These are phyloP conservation scores for Pseudomyrmex sp. DNA, from an alignment of 1,140 invertebrate species.

Conservation along the genomic window DNA sequence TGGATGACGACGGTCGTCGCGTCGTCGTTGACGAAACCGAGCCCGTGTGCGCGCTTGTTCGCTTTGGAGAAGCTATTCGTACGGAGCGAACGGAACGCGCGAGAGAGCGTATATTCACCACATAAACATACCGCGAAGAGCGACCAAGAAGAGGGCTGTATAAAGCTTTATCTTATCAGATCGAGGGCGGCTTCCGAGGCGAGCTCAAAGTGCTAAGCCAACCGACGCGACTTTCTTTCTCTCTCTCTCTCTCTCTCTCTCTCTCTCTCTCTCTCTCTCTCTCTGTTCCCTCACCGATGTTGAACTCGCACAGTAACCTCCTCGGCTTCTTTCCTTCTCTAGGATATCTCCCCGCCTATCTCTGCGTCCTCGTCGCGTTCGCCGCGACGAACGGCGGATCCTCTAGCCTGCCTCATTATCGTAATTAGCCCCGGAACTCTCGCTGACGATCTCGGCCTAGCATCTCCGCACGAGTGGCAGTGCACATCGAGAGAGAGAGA, in stretches of 20 bases:
- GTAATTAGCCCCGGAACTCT: conserved; percentile 71
- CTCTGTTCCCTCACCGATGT: background rate
- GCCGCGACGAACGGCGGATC: conserved; percentile 51
- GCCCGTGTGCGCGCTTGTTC: conserved; percentile 10
- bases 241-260: background rate
- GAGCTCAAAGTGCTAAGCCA: conserved; percentile 70
- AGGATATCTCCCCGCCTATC: conserved; percentile 34
- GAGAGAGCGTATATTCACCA: conserved; percentile 13
- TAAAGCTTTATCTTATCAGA: conserved; percentile 73
- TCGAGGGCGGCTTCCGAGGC: conserved; percentile 71
- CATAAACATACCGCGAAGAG: conserved; percentile 54
- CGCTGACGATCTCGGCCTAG: conserved; percentile 62
- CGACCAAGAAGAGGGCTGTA: conserved; percentile 18
- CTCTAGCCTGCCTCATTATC: conserved; percentile 68
- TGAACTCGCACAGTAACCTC: conserved; percentile 20
- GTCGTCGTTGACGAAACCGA: conserved; percentile 57
- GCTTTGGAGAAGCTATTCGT: conserved; percentile 21
- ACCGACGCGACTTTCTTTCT: conserved; percentile 47
- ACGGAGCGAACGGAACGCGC: conserved; percentile 7
- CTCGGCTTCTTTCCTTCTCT: conserved; percentile 12
- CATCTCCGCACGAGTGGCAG: conserved; percentile 58
- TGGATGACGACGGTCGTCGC: conserved; percentile 51
- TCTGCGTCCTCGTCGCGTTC: conserved; percentile 50
- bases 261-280: background rate
- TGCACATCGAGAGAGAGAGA: background rate